Evolutionary conservation across 2,888 invertebrate species (phyloP).

Genomic region (Cynaeus angustus): DNA sequence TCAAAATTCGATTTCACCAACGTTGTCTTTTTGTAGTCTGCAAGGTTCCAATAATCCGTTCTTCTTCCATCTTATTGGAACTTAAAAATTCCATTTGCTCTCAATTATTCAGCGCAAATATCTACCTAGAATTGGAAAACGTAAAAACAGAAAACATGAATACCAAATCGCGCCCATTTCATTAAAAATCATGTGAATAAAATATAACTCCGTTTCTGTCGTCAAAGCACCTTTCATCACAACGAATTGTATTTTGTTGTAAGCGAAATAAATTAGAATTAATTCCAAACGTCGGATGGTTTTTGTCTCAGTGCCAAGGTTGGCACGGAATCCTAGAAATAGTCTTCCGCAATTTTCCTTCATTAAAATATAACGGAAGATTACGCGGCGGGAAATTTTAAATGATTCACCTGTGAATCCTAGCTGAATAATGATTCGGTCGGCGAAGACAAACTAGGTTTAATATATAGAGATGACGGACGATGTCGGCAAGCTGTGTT

Average conservation of each 20-base stretch:
- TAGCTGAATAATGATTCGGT: conserved; percentile 51
- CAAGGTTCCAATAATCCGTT: not conserved
- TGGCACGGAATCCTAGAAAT: conserved; percentile 21
- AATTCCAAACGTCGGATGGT: not conserved
- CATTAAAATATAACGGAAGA: conserved; percentile 11
- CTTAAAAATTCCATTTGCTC: conserved; percentile 18
- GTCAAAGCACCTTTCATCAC: conserved; percentile 13
- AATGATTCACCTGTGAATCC: conserved; percentile 1
- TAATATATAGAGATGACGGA: conserved; percentile 62
- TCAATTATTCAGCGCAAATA: conserved; percentile 20
- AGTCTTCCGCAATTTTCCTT: conserved; percentile 30
- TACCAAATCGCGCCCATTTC: conserved; percentile 9
- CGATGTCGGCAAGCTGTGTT: conserved; percentile 62
- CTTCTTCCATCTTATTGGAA: conserved; percentile 13
- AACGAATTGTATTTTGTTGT: conserved; percentile 2
- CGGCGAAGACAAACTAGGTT: conserved; percentile 53
- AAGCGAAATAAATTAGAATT: conserved; percentile 9
- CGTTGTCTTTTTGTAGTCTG: too few relatives aligned
- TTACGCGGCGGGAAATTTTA: not conserved
- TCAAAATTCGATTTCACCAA: too few relatives aligned
- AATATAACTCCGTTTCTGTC: conserved; percentile 2
- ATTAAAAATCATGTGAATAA: conserved; percentile 12
- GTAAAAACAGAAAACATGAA: conserved; percentile 12
- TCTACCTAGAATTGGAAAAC: conserved; percentile 26
- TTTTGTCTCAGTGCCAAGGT: conserved; percentile 42